Conservation (phyloP, 2,797 vertebrate species). For the Eptatretus atami region DNA sequence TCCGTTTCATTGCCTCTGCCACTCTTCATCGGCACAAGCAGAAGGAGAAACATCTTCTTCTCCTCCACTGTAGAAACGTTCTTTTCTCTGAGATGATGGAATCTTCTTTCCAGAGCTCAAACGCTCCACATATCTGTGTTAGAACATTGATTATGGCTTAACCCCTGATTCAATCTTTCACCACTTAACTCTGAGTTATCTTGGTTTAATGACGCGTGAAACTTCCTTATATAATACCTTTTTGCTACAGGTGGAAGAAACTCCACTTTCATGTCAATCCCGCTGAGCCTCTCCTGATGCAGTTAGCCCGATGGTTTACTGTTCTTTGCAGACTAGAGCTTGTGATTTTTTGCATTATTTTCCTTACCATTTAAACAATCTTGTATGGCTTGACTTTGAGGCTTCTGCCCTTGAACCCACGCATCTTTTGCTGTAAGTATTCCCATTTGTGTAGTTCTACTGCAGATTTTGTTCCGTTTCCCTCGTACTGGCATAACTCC, state of each 20-base stretch:
- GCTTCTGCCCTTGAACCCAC: background rate
- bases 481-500: background rate
- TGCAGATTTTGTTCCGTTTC: background rate
- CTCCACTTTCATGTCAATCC: background rate
- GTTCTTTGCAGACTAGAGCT: conserved; percentile 4
- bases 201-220: no score
- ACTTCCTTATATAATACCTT: background rate
- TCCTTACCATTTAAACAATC: no score
- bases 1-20: background rate
- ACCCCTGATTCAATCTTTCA: background rate
- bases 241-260: background rate
- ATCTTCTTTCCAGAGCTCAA: conserved; percentile 1
- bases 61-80: conserved; percentile 4
- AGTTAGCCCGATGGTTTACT: background rate
- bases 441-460: background rate
- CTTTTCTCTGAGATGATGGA: conserved; percentile 5
- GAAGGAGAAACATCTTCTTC: conserved; percentile 4
- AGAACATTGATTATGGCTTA: background rate
- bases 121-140: conserved; percentile 3
- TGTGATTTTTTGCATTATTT: no score
- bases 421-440: background rate
- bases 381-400: background rate
- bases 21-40: conserved; percentile 2
- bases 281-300: background rate
- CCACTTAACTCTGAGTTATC: no score